phyloP scores from a whole-genome alignment of 2,113 vertebrate species.

The Lagopus leucura region DNA sequence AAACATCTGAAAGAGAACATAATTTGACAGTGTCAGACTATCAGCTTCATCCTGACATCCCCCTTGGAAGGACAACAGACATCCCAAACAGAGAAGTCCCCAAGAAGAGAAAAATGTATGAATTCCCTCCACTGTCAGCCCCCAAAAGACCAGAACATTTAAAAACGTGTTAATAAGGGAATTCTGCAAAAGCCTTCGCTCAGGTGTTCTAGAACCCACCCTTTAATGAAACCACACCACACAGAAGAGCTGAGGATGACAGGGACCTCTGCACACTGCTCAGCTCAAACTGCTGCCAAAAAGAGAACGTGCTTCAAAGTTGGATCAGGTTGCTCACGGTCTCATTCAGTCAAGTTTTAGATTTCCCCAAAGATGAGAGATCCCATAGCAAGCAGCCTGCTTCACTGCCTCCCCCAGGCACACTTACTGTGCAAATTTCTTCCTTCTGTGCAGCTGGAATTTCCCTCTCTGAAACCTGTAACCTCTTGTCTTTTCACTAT shows the following conservation, averaged over 20 bases:
- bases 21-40: not conserved
- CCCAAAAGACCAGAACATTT: not conserved
- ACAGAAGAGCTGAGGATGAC: not conserved
- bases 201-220: not conserved
- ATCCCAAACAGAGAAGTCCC: not conserved
- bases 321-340: not conserved
- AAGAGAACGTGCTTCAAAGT: not conserved
- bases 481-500: not conserved
- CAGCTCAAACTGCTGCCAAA: accelerated
- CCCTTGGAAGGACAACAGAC: not conserved
- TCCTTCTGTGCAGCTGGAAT: not conserved
- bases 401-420: not conserved
- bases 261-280: not conserved
- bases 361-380: not conserved
- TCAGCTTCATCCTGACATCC: not conserved
- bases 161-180: not conserved
- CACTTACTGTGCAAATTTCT: not conserved
- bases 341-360: not conserved
- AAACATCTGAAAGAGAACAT: not conserved
- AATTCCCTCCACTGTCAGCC: not conserved
- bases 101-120: not conserved
- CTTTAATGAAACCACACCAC: not conserved
- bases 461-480: not conserved
- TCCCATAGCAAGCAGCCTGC: not conserved
- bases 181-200: not conserved